These are phyloP conservation scores for Rhopalosiphum maidis DNA, from an alignment of 1,140 invertebrate genomes.

Conservation along the genomic window DNA sequence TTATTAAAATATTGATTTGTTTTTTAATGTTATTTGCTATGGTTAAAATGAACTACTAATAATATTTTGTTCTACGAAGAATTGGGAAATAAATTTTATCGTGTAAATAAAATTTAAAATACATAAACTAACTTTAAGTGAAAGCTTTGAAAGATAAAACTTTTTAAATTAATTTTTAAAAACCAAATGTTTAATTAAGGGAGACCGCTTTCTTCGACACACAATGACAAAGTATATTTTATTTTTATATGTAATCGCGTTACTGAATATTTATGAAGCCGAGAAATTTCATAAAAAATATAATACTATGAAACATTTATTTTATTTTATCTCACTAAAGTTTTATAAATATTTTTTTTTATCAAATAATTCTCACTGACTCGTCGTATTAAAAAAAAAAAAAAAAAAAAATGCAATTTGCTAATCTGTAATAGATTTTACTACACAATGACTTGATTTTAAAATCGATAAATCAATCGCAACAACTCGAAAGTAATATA, in stretches of 20 bases:
- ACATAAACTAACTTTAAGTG: background rate
- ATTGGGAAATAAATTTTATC: constrained; percentile 4
- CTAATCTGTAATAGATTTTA: constrained; percentile 12
- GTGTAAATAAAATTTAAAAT: background rate
- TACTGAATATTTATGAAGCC: constrained; percentile 30
- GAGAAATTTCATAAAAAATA: background rate
- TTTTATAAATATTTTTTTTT: constrained; percentile 8
- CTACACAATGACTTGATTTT: background rate
- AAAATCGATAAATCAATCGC: background rate
- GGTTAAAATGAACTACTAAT: background rate
- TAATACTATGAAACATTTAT: background rate
- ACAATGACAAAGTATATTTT: background rate
- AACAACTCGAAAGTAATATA: background rate
- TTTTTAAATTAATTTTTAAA: constrained; percentile 29
- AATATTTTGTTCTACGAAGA: background rate
- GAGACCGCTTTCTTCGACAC: background rate
- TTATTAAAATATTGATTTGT: background rate
- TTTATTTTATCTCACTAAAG: background rate
- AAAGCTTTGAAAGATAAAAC: constrained; percentile 16
- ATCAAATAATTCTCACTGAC: background rate
- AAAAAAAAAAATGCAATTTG: background rate
- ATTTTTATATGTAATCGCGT: background rate
- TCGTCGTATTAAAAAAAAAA: background rate
- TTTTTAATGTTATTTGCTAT: background rate
- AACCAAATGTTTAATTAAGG: constrained; percentile 21